A percentile compares a stretch with the other conserved stretches of the same genome.
These are phyloP conservation scores for Echeneis naucrates DNA, from an alignment of 2,797 vertebrate genomes.

Conservation along the genomic window DNA sequence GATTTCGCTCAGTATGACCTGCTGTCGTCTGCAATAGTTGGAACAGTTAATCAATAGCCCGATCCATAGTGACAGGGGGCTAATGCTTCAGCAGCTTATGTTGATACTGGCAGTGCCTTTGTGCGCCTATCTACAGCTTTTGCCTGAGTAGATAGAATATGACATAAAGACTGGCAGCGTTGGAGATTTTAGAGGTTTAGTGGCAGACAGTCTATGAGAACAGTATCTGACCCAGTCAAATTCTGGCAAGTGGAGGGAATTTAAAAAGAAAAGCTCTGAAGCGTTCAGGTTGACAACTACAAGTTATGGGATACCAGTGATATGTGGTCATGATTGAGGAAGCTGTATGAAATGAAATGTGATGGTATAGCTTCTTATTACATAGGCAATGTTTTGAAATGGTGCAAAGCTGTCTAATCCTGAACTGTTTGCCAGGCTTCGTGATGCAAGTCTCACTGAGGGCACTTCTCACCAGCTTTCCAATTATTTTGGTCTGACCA, in stretches of 20 bases:
- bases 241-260: slow-evolving; percentile 8
- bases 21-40: slow-evolving; percentile 62
- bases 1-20: slow-evolving; percentile 67
- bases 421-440: slow-evolving; percentile 25
- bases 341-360: neutral
- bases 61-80: slow-evolving; percentile 66
- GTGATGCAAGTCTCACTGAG: slow-evolving; percentile 51
- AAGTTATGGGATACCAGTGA: neutral
- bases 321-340: neutral
- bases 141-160: slow-evolving; percentile 33
- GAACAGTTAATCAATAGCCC: slow-evolving; percentile 73
- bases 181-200: slow-evolving; percentile 41
- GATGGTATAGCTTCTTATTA: neutral
- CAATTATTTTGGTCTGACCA: slow-evolving; percentile 73
- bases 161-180: slow-evolving; percentile 41
- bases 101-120: slow-evolving; percentile 65
- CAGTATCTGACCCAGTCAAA: slow-evolving; percentile 13
- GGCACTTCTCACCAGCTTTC: slow-evolving; percentile 54
- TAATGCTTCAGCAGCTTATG: slow-evolving; percentile 59
- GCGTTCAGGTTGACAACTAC: neutral
- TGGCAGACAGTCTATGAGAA: slow-evolving; percentile 4
- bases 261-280: slow-evolving; percentile 9
- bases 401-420: neutral
- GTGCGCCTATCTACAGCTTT: slow-evolving; percentile 48
- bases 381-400: slow-evolving; percentile 7